phyloP scores from a whole-genome alignment of 2,797 vertebrate genomes.

The Chromobotia macracanthus region DNA sequence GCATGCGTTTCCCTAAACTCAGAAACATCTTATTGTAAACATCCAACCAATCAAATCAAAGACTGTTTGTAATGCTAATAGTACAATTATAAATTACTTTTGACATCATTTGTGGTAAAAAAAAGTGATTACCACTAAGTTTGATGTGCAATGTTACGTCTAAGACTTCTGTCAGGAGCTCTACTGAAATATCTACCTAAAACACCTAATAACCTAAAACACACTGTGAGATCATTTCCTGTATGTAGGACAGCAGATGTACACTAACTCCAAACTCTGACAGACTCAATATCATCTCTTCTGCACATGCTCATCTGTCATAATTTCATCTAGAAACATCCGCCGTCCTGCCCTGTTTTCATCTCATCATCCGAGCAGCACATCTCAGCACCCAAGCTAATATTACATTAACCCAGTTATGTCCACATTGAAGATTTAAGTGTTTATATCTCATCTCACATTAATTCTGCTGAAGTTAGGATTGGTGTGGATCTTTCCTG shows the following conservation, averaged over 20 bases:
- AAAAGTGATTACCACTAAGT: too few species aligned
- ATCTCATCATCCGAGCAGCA: slow-evolving; percentile 22
- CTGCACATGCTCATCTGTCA: slow-evolving; percentile 48
- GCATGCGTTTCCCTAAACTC: background rate
- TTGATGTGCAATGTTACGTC: background rate
- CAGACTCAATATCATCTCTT: slow-evolving; percentile 42
- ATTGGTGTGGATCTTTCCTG: background rate
- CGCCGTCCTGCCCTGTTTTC: slow-evolving; percentile 46
- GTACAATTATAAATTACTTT: too few species aligned
- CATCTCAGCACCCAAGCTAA: background rate
- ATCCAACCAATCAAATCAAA: too few species aligned
- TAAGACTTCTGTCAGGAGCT: background rate
- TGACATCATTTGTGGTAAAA: too few species aligned
- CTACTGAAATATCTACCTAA: background rate
- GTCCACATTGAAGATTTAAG: background rate
- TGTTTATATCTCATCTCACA: background rate
- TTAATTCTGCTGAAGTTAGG: background rate
- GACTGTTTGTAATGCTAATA: too few species aligned
- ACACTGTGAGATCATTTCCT: slow-evolving; percentile 25
- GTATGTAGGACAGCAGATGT: slow-evolving; percentile 20
- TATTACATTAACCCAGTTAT: slow-evolving; percentile 52
- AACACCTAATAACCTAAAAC: background rate
- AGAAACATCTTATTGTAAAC: too few species aligned
- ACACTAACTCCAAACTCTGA: slow-evolving; percentile 39
- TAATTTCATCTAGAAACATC: slow-evolving; percentile 52